phyloP scores from a whole-genome alignment of 2,113 vertebrate species.

The Bubalus kerabau region DNA sequence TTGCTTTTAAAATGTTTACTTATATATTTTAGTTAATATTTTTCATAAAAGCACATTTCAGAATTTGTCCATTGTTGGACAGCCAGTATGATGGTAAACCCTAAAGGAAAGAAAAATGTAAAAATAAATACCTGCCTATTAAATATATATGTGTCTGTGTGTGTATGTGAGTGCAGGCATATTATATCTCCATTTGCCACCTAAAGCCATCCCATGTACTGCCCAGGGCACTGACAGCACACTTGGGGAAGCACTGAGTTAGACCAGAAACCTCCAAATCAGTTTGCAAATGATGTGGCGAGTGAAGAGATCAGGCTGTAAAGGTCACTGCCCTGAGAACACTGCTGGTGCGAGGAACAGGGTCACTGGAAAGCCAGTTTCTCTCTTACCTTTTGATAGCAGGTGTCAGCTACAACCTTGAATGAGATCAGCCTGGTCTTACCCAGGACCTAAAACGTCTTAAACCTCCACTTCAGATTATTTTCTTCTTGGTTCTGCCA shows the following conservation, averaged over 20 bases:
- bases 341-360: background rate
- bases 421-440: background rate
- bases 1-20: background rate
- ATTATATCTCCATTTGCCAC: background rate
- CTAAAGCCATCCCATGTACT: background rate
- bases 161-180: background rate
- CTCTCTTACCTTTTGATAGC: background rate
- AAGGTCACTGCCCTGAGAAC: background rate
- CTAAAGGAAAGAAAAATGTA: background rate
- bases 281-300: constrained; percentile 21
- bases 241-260: background rate
- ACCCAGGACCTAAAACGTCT: background rate
- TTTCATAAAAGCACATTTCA: background rate
- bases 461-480: background rate
- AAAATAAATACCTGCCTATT: background rate
- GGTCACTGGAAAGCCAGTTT: background rate
- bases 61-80: background rate
- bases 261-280: background rate
- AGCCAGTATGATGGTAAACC: background rate
- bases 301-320: background rate
- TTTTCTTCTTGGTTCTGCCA: background rate
- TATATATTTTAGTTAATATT: background rate
- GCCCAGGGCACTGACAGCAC: background rate
- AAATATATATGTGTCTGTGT: background rate
- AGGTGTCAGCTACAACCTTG: background rate